Evolutionary conservation across 30 jellyfish, hydroid and myxozoan species (phyloP), one percentile per base, ranked within the genome.

Genomic region (Turritopsis dohrnii): DNA sequence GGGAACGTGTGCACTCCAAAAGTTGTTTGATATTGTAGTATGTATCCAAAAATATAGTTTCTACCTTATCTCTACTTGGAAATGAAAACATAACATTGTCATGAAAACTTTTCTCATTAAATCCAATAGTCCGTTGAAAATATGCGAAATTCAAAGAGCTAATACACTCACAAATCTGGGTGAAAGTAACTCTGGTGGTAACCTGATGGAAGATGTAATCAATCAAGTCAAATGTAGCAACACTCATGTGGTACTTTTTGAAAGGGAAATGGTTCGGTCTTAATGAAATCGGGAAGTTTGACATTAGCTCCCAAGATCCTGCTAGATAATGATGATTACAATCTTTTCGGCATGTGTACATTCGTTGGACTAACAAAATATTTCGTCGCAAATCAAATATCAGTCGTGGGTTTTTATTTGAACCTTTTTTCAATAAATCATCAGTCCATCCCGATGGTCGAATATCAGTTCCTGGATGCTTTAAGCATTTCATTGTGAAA

Each of bases 41-140:
- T 19, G 77, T 69, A 27, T 69, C 77, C 30, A 69, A 27, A 69
- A 69, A 69, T 69, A 69, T 69, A 7, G 77, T 69, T 69, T 69
- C 77, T 0, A 69, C 30, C 19, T 69, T 69, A 21, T 69, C 77
- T n/a, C 31, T 27, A 69, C 77, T 69, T n/a, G 77, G 77, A 69
- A n/a, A 69, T 69, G 77, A 69, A 69, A 69, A 69, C 77, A 69
- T 23, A 69, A 69, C 77, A 69, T 69, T 69, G 28, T 69, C 77
- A 23, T 69, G 77, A 69, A 69, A 69, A n/a, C 4, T 27, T 69
- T 69, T 69, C 8, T 69, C 22, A 21, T 69, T 69, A n/a, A n/a
- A 27, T n/a, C 77, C 77, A 23, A 69, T n/a, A 8, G 31, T n/a
- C 31, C 77, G 77, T n/a, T 69, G 31, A 69, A 69, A 69, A 19